These are phyloP conservation scores for Hoplodrina ambigua DNA, from an alignment of 2,888 invertebrate species.

Conservation along the genomic window DNA sequence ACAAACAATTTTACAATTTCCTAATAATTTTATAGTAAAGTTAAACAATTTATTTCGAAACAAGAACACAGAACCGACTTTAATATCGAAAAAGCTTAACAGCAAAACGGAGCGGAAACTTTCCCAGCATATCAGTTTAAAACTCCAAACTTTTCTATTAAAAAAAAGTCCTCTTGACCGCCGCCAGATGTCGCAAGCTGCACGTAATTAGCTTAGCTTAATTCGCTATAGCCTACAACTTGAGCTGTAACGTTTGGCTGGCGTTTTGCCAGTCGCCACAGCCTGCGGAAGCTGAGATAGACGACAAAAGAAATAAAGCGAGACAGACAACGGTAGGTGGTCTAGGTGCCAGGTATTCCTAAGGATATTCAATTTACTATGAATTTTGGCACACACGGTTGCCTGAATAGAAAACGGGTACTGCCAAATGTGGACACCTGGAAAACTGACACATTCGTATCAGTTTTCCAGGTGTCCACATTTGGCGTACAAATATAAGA, in stretches of 20 bases:
- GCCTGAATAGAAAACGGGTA: neutral
- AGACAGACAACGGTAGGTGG: constrained; percentile 63
- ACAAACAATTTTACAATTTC: too few species aligned
- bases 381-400: neutral
- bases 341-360: constrained; percentile 24
- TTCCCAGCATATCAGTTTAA: neutral
- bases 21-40: too few species aligned
- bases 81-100: neutral
- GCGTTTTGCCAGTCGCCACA: constrained; percentile 74
- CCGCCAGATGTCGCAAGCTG: constrained; percentile 36
- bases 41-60: neutral
- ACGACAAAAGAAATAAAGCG: constrained; percentile 78
- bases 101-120: neutral
- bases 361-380: constrained; percentile 36
- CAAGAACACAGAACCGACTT: neutral
- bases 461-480: too few species aligned
- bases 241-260: constrained; percentile 65
- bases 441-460: too few species aligned
- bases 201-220: constrained; percentile 60
- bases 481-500: too few species aligned
- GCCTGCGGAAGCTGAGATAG: constrained; percentile 78
- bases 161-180: constrained; percentile 30
- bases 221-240: constrained; percentile 61
- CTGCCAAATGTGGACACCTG: neutral
- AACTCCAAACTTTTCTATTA: constrained; percentile 27